These are phyloP conservation scores for Megaceryle alcyon DNA, from an alignment of 2,797 vertebrate genomes.

Conservation along the genomic window DNA sequence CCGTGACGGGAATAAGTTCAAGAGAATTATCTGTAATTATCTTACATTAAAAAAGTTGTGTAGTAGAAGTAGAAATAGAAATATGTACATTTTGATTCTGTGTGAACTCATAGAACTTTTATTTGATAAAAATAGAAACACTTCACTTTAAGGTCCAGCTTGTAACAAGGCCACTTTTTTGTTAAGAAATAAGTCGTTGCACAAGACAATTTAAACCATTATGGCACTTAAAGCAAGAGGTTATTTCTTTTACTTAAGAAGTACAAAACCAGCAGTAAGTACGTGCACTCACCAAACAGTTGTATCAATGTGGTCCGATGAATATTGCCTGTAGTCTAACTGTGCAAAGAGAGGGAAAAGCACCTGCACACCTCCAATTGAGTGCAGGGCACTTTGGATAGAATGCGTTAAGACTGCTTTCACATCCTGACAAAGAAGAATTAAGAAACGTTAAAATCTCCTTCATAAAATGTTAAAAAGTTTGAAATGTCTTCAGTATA, in stretches of 20 bases:
- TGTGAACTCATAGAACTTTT: neutral
- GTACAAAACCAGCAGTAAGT: neutral
- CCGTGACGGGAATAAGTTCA: neutral
- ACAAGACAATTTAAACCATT: neutral
- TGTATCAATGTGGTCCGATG: slow-evolving; percentile 89
- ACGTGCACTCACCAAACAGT: slow-evolving; percentile 89
- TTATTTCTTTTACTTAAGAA: neutral
- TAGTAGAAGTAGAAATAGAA: neutral
- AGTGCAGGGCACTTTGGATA: slow-evolving; percentile 97
- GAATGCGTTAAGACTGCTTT: slow-evolving; percentile 98
- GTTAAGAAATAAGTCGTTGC: neutral
- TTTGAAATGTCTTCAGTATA: neutral
- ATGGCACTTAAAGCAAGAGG: neutral
- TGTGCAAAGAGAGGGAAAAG: slow-evolving; percentile 98
- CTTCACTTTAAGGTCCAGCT: neutral
- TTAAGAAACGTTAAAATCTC: neutral
- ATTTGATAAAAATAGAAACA: neutral
- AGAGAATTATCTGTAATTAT: neutral
- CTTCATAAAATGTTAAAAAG: slow-evolving; percentile 4
- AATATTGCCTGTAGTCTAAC: slow-evolving; percentile 91
- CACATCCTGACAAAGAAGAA: slow-evolving; percentile 86
- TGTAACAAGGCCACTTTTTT: neutral
- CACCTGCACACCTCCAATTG: slow-evolving; percentile 96
- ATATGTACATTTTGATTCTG: neutral
- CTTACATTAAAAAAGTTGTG: neutral